Percentiles rank a stretch among this genome's conserved stretches.
phyloP scores from a whole-genome alignment of 1,140 invertebrate genomes.

The Lasioglossum albipes region DNA sequence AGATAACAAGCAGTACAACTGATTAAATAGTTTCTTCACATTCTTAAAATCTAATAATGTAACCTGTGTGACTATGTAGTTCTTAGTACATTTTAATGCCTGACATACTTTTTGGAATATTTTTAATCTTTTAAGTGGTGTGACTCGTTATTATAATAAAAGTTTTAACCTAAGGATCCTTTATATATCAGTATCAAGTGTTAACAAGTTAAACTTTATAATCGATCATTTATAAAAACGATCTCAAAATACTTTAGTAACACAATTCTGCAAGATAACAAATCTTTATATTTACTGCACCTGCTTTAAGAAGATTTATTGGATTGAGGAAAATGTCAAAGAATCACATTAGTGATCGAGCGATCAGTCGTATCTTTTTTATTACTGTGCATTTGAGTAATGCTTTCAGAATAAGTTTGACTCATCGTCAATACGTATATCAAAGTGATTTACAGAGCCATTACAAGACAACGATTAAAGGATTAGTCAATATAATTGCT shows the following conservation, averaged over 20 bases:
- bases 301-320: neutral
- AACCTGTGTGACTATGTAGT: too few species aligned
- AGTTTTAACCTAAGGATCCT: too few species aligned
- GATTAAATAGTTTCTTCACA: too few species aligned
- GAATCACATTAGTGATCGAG: neutral
- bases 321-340: neutral
- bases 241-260: neutral
- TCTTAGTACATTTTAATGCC: too few species aligned
- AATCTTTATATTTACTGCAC: neutral
- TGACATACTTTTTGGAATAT: too few species aligned
- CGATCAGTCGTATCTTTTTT: neutral
- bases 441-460: neutral
- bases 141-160: too few species aligned
- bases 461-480: too few species aligned
- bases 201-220: neutral
- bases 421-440: neutral
- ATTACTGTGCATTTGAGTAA: neutral
- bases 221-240: neutral
- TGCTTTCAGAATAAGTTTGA: neutral
- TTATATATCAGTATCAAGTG: too few species aligned
- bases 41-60: too few species aligned
- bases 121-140: too few species aligned
- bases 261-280: neutral
- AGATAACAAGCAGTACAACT: too few species aligned
- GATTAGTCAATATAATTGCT: too few species aligned